Conservation (phyloP, 2,113 vertebrate species). For the Synodontis membranacea region DNA sequence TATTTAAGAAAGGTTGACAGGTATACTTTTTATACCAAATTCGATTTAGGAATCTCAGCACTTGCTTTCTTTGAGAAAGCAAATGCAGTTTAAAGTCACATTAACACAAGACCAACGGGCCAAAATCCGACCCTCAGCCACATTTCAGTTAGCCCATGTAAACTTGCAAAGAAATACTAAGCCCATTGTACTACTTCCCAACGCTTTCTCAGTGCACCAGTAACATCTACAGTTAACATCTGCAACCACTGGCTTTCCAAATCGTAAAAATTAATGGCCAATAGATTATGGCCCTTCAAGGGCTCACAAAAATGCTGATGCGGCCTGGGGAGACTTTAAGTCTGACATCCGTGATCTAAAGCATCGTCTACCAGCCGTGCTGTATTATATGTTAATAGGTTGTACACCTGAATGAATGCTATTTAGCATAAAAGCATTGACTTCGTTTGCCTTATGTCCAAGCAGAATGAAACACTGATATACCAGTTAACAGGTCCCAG, state of each 20-base stretch:
- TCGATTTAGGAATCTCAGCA: not conserved
- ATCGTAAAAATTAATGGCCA: not conserved
- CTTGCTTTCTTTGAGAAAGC: not conserved
- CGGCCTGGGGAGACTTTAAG: not conserved
- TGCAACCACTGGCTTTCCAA: not conserved
- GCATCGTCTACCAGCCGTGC: not conserved
- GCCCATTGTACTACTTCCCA: too few relatives aligned
- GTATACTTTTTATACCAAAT: not conserved
- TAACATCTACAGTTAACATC: not conserved
- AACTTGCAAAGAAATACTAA: not conserved
- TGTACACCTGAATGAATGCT: not conserved
- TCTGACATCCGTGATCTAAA: not conserved
- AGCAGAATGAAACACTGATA: not conserved
- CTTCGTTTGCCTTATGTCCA: not conserved
- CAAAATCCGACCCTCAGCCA: too few relatives aligned
- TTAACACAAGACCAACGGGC: not conserved
- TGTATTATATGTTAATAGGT: not conserved
- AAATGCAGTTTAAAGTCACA: not conserved
- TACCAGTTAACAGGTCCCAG: not conserved
- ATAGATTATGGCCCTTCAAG: not conserved
- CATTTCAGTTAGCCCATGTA: not conserved
- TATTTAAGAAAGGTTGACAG: not conserved
- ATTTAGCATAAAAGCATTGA: not conserved
- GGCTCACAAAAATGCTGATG: not conserved
- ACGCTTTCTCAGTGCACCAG: not conserved